A percentile compares a stretch with the other conserved stretches of the same genome.
phyloP scores from a whole-genome alignment of 2,113 vertebrate genomes.

The Myanophis thanlyinensis region DNA sequence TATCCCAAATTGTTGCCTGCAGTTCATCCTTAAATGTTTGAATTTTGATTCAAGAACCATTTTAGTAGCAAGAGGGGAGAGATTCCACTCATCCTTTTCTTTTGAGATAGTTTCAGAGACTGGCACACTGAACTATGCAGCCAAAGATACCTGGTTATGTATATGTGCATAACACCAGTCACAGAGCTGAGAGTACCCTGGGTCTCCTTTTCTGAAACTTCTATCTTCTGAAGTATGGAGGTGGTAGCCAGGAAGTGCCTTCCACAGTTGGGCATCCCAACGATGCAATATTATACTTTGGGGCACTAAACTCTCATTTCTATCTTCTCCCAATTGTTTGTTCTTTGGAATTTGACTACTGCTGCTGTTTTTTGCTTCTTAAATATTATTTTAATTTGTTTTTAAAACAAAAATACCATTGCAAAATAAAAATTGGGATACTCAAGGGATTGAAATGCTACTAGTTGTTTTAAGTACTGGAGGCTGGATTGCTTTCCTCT shows the following conservation, averaged over 20 bases:
- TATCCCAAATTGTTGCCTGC: neutral
- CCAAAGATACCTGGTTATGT: neutral
- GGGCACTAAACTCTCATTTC: neutral
- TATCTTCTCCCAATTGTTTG: neutral
- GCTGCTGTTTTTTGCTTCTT: neutral
- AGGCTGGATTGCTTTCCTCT: neutral
- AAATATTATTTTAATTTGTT: neutral
- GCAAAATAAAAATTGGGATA: neutral
- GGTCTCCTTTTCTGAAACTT: neutral
- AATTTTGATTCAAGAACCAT: neutral
- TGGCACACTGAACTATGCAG: neutral
- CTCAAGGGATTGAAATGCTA: neutral
- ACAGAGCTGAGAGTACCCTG: neutral
- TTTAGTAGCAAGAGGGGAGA: neutral
- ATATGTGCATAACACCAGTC: neutral
- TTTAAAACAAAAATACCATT: neutral
- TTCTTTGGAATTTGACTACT: neutral
- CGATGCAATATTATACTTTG: neutral
- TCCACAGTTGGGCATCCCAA: neutral
- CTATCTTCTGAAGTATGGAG: neutral
- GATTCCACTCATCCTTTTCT: neutral
- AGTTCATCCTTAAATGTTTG: neutral
- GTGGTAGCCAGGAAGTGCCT: neutral
- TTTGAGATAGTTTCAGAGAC: neutral
- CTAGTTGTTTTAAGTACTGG: neutral